Percentiles rank a stretch among this genome's conserved stretches.
These are phyloP conservation scores for Hesperophylax magnus DNA, from an alignment of 1,140 invertebrate species.

Conservation along the genomic window DNA sequence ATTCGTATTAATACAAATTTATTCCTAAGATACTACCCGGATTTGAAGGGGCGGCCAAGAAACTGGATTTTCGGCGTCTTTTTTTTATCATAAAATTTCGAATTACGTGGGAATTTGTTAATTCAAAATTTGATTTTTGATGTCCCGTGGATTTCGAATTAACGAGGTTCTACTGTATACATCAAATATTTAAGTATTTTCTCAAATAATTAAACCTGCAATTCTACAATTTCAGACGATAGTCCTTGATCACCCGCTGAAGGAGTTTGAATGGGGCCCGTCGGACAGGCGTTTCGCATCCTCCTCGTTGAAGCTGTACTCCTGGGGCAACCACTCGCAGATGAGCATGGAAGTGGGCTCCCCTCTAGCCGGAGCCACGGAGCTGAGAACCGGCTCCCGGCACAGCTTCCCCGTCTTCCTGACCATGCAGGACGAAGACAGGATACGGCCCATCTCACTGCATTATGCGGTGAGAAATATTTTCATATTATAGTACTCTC, in stretches of 20 bases:
- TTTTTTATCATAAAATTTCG: too few relatives aligned
- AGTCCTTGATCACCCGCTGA: slow-evolving; percentile 49
- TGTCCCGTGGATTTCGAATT: too few relatives aligned
- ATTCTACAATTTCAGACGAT: slow-evolving; percentile 36
- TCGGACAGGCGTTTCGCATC: slow-evolving; percentile 23
- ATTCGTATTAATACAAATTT: too few relatives aligned
- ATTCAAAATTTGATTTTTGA: too few relatives aligned
- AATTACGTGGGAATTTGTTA: too few relatives aligned
- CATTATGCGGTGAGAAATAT: slow-evolving; percentile 50
- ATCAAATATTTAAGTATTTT: too few relatives aligned
- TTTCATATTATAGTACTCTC: too few relatives aligned
- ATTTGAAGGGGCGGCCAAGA: too few relatives aligned
- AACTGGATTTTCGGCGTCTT: too few relatives aligned
- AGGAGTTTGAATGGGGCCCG: slow-evolving; percentile 33
- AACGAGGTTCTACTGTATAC: too few relatives aligned
- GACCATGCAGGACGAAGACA: slow-evolving; percentile 21
- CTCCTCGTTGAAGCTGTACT: slow-evolving; percentile 27
- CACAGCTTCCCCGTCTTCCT: slow-evolving; percentile 51
- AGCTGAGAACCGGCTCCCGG: slow-evolving; percentile 37
- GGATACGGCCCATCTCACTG: slow-evolving; percentile 41
- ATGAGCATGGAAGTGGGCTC: slow-evolving; percentile 50
- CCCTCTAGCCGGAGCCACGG: slow-evolving; percentile 16
- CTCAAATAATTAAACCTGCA: too few relatives aligned
- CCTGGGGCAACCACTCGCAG: slow-evolving; percentile 44
- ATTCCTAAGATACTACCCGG: too few relatives aligned